Base-by-base conservation (phyloP, 2,797 vertebrate species). In the Myotis findleyi region DNA sequence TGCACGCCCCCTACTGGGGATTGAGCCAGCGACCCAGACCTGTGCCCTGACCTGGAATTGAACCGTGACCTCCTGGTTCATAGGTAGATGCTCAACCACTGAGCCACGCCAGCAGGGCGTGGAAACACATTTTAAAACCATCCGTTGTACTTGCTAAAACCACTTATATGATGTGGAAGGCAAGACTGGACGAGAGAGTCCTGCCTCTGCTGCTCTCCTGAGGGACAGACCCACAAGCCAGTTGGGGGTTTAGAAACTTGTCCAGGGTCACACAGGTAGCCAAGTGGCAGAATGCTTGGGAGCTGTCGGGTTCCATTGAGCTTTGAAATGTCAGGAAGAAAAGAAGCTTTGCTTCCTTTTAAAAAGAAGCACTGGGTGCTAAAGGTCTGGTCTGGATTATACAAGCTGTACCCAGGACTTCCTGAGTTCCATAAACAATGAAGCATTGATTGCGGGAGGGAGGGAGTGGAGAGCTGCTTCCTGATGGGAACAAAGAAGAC, bases 241-340 rank as follows among this genome's bases (percentile, higher is more conserved):
- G 36, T 5, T 11, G 7, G 33, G 66, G 55, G 33, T 23, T 55
- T 38, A 80, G 57, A 72, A 62, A 27, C 23, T 44, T 16, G 49
- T 21, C 68, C 73, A 89, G 57, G 57, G 51, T 85, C 73, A 85
- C 76, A 33, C 7, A 62, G 13, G 69, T 36, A 55, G 71, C 66
- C 72, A 69, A 62, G 69, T 7, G 66, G n/a, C 59, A 84, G 53
- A 77, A 71, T n/a, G 66, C 36, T 76, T 30, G 13, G 59, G 81
- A 94, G 59, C 20, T 33, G 4, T 41, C 14, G 47, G 41, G 47
- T 79, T 87, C 44, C 16, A 36, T 2, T 85, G 30, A 75, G 73
- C 64, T 80, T 94, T 84, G 72, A 95, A 96, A 95, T 71, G 51
- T 90, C 36, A 69, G 57, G 38, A 77, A 89, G 88, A 91, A 94